phyloP scores from a whole-genome alignment of 2,797 vertebrate genomes.

The Onychomys leucogaster region DNA sequence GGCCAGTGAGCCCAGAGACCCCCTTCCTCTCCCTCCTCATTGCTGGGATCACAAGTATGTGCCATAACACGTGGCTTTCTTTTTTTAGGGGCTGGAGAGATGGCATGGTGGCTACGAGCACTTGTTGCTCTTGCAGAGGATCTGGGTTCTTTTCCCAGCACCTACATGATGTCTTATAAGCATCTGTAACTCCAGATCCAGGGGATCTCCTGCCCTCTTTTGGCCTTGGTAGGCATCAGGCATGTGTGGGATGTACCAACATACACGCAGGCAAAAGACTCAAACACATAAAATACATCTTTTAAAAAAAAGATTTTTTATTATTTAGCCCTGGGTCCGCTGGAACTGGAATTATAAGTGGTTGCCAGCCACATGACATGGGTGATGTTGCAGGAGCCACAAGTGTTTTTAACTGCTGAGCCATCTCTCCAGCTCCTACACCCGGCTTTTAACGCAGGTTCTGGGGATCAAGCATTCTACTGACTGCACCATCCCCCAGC shows the following conservation, averaged over 20 bases:
- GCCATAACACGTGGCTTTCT: neutral
- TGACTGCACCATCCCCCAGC: too few relatives aligned
- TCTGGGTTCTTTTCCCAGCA: neutral
- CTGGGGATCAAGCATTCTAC: neutral
- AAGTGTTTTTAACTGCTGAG: neutral
- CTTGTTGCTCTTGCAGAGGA: neutral
- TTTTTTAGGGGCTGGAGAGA: neutral
- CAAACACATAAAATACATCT: too few relatives aligned
- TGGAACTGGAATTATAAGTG: neutral
- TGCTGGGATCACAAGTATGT: neutral
- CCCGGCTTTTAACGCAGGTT: neutral
- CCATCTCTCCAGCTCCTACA: neutral
- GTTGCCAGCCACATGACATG: neutral
- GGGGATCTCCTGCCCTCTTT: neutral
- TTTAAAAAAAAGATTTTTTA: neutral
- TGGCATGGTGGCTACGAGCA: neutral
- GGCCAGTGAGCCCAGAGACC: too few relatives aligned
- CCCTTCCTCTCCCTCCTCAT: too few relatives aligned
- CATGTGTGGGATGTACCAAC: too few relatives aligned
- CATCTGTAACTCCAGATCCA: too few relatives aligned
- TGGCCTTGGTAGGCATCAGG: neutral
- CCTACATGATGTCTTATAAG: neutral
- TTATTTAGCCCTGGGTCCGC: neutral
- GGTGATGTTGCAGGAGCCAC: neutral
- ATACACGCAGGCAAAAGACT: neutral